Conservation (phyloP, 2,797 vertebrate genomes). For the Margarornis squamiger region DNA sequence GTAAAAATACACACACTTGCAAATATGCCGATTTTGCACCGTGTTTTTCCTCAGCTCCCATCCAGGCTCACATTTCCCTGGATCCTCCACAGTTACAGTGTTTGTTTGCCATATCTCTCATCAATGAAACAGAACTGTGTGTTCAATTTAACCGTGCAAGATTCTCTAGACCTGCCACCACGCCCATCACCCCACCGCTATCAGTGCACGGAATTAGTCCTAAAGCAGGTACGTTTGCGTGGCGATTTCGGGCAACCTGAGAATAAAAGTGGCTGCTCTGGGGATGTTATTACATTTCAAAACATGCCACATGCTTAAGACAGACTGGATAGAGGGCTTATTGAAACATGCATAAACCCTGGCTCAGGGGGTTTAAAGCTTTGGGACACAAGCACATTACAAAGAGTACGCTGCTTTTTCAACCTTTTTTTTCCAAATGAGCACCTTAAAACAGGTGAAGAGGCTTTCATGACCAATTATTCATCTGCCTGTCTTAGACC, state of each 20-base stretch:
- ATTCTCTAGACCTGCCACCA: not conserved
- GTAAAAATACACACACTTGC: not conserved
- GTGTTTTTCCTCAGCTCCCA: not conserved
- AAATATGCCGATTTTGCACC: not conserved
- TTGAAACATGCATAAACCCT: not conserved
- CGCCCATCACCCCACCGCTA: not conserved
- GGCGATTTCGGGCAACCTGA: not conserved
- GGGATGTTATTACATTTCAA: not conserved
- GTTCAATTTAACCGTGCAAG: not conserved
- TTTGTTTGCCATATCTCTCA: fast-evolving
- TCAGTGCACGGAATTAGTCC: not conserved
- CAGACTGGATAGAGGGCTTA: not conserved
- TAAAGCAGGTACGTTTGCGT: not conserved
- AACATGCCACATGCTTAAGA: not conserved
- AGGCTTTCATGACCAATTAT: not conserved
- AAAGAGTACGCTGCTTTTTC: not conserved
- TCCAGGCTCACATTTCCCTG: not conserved
- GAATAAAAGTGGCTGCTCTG: not conserved
- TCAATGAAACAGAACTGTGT: not conserved
- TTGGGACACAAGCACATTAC: not conserved
- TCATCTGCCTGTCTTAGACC: not conserved
- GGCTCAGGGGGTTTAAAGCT: not conserved
- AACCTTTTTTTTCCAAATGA: not conserved
- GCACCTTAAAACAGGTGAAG: not conserved
- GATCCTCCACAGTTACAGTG: not conserved